These are phyloP conservation scores for Sigmodon hispidus DNA, from an alignment of 2,113 vertebrate species.

Conservation along the genomic window DNA sequence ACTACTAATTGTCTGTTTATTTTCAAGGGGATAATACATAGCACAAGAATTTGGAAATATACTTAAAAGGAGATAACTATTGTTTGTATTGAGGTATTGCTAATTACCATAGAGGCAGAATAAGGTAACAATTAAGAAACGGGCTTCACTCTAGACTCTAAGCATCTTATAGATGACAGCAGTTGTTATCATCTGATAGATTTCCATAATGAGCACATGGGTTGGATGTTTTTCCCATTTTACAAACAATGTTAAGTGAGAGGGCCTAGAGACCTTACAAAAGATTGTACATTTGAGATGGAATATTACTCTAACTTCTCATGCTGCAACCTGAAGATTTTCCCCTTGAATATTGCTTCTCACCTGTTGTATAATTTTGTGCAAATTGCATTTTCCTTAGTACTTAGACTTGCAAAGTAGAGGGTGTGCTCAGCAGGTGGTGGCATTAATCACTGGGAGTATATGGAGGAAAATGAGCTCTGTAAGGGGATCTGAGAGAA, in stretches of 20 bases:
- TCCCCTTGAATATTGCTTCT: neutral
- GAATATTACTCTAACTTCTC: slow-evolving; percentile 29
- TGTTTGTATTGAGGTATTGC: neutral
- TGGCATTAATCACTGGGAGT: neutral
- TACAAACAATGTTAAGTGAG: neutral
- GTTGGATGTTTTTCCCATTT: neutral
- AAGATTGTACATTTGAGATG: neutral
- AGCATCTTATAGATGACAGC: neutral
- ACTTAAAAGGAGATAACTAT: slow-evolving; percentile 25
- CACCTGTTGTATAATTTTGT: neutral
- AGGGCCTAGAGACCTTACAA: neutral
- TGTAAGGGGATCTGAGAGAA: neutral
- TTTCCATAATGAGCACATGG: neutral
- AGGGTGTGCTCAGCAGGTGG: neutral
- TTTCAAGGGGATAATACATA: slow-evolving; percentile 39
- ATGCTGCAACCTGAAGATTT: neutral
- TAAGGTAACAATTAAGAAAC: neutral
- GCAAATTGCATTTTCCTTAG: neutral
- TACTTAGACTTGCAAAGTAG: neutral
- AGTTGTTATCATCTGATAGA: slow-evolving; percentile 22
- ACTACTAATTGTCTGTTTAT: slow-evolving; percentile 20
- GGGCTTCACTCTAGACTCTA: neutral
- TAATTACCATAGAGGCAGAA: neutral
- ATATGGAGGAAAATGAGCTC: neutral
- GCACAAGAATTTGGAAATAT: neutral